Evolutionary conservation across 2,113 vertebrate species (phyloP).

Genomic region (Macrotus californicus): DNA sequence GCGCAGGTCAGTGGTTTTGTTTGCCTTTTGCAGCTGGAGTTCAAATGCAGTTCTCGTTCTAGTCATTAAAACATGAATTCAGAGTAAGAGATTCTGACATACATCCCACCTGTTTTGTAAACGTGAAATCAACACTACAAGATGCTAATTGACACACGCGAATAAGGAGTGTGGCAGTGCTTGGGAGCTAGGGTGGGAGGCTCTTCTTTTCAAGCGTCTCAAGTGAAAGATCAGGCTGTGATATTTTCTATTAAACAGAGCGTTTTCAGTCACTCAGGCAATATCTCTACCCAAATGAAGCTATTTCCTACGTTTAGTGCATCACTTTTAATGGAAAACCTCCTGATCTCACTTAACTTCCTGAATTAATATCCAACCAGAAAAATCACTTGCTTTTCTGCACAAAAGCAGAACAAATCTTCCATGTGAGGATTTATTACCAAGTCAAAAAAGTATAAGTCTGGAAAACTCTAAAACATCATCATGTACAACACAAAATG

Average conservation of each 20-base stretch:
- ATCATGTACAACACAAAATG: neutral
- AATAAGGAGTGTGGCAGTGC: neutral
- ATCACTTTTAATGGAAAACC: neutral
- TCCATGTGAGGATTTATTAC: neutral
- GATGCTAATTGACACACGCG: slow-evolving; percentile 53
- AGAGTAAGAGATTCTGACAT: slow-evolving; percentile 48
- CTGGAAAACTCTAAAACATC: neutral
- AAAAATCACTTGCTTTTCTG: neutral
- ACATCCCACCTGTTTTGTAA: slow-evolving; percentile 5
- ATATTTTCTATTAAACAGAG: slow-evolving; percentile 22
- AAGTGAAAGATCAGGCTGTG: neutral
- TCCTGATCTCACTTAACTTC: neutral
- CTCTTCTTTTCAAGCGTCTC: slow-evolving; percentile 24
- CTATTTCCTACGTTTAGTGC: neutral
- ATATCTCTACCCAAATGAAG: neutral
- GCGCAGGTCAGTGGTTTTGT: slow-evolving; percentile 89
- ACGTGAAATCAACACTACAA: slow-evolving; percentile 33
- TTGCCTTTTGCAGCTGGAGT: slow-evolving; percentile 90
- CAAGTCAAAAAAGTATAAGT: neutral
- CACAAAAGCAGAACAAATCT: neutral
- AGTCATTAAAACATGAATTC: slow-evolving; percentile 72
- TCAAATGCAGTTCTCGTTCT: slow-evolving; percentile 97
- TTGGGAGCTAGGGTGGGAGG: neutral
- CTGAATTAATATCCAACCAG: slow-evolving; percentile 48
- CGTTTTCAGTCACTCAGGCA: slow-evolving; percentile 31